phyloP scores from a whole-genome alignment of 2,888 invertebrate genomes.

The Subacronicta megacephala region DNA sequence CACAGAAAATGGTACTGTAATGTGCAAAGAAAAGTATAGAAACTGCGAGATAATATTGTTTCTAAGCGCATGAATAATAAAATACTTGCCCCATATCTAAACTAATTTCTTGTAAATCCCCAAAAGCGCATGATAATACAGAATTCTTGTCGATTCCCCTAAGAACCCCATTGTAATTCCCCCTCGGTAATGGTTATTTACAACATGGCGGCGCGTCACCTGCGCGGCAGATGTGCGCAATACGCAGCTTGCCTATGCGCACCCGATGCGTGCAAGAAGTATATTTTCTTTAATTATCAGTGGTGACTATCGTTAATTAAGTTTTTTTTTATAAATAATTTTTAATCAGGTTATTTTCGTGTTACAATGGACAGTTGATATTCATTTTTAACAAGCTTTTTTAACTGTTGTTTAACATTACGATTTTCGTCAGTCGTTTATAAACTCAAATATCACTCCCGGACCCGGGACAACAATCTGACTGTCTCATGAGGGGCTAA shows the following conservation, averaged over 20 bases:
- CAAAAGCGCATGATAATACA: slow-evolving; percentile 18
- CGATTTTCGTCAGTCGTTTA: too few species aligned
- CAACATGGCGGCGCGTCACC: slow-evolving; percentile 72
- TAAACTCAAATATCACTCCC: too few species aligned
- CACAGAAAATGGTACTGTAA: too few species aligned
- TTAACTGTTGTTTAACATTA: too few species aligned
- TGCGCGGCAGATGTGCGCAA: slow-evolving; percentile 76
- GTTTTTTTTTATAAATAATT: background rate
- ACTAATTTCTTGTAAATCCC: slow-evolving; percentile 22
- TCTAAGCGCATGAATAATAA: too few species aligned
- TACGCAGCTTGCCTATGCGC: slow-evolving; percentile 73
- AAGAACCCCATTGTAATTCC: slow-evolving; percentile 53
- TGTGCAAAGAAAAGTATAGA: too few species aligned
- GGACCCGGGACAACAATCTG: too few species aligned
- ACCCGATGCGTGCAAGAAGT: slow-evolving; percentile 31
- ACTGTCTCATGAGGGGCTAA: too few species aligned
- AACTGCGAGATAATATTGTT: too few species aligned
- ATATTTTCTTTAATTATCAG: slow-evolving; percentile 44
- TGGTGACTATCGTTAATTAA: slow-evolving; percentile 25
- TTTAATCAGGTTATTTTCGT: background rate
- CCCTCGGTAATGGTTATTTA: slow-evolving; percentile 52
- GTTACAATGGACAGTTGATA: too few species aligned
- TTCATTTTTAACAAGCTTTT: too few species aligned
- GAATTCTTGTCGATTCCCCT: slow-evolving; percentile 36
- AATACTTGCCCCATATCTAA: background rate